Evolutionary conservation across 2,113 vertebrate genomes (phyloP), one percentile per base, ranked within the genome.

Genomic region (Marcusenius ussheri): DNA sequence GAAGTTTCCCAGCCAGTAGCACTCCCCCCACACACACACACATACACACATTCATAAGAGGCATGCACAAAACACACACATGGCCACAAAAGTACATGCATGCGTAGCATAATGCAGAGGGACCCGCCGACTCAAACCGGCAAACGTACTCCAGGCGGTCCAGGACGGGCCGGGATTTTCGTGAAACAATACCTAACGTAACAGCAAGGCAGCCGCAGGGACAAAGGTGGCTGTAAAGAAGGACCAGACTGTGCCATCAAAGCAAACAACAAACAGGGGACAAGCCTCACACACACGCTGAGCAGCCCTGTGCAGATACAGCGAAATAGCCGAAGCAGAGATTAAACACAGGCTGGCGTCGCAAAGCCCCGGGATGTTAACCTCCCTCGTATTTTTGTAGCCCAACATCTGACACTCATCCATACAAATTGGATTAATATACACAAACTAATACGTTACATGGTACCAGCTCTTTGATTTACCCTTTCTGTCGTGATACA

Each of bases 1-100:
- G 46, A 90, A 70, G 58, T 46, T 87, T 90, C 62, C 27, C 51
- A 87, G 84, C 80, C 87, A 88, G 51, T n/a, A 58, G 87, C 49
- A 11, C 47, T 5, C 70, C n/a, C 88, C 11, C 83, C 19, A 90
- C 88, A 17, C 56, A 15, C 58, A 19, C 5, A 8, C 9, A 17
- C 11, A 9, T 21, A 10, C 35, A 83, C 77, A 5, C 17, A n/a
- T 24, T n/a, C 62, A 66, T 6, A 27, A 27, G 39, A 46, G 83
- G 45, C 83, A 84, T 9, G 83, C 83, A 27, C 39, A 21, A 53
- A 50, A 53, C 19, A 42, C 86, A 88, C 49, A 50, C 49, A 50
- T 58, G 58, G 7, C 10, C 51, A 88, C 15, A 19, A 27, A 87
- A 47, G 21, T n/a, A 51, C 84, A 27, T n/a, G 11, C 45, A 50